A percentile compares a stretch with the other conserved stretches of the same genome.
phyloP scores from a whole-genome alignment of 2,888 invertebrate genomes.

The Tetranychus piercei region DNA sequence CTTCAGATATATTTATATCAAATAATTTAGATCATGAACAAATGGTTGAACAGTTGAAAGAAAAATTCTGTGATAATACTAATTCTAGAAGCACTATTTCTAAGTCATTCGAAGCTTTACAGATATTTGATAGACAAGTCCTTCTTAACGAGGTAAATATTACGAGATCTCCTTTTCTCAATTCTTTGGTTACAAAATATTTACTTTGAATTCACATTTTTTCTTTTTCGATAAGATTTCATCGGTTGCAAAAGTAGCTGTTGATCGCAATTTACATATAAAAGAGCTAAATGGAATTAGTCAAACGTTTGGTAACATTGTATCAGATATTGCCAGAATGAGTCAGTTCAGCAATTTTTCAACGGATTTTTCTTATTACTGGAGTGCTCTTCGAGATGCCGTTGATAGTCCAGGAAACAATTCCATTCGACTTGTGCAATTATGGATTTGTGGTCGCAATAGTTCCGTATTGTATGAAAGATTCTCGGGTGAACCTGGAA shows the following conservation, averaged over 20 bases:
- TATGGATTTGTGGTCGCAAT: slow-evolving; percentile 25
- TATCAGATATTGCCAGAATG: not conserved
- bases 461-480: slow-evolving; percentile 25
- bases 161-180: not conserved
- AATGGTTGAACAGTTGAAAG: not conserved
- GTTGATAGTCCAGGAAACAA: slow-evolving; percentile 19
- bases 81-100: not conserved
- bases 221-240: not conserved
- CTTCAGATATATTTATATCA: not conserved
- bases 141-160: not conserved
- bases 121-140: not conserved
- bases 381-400: not conserved
- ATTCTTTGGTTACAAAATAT: not conserved
- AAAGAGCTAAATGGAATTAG: not conserved
- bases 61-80: not conserved
- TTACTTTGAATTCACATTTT: not conserved
- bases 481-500: slow-evolving; percentile 23
- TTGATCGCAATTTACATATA: not conserved
- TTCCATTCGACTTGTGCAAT: slow-evolving; percentile 24
- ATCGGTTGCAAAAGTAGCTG: not conserved
- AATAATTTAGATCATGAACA: not conserved
- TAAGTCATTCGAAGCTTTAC: slow-evolving; percentile 1
- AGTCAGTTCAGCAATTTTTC: not conserved
- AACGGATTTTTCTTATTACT: not conserved
- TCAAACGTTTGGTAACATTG: not conserved